Conservation (phyloP, 2,797 vertebrate species). For the Myotis findleyi region DNA sequence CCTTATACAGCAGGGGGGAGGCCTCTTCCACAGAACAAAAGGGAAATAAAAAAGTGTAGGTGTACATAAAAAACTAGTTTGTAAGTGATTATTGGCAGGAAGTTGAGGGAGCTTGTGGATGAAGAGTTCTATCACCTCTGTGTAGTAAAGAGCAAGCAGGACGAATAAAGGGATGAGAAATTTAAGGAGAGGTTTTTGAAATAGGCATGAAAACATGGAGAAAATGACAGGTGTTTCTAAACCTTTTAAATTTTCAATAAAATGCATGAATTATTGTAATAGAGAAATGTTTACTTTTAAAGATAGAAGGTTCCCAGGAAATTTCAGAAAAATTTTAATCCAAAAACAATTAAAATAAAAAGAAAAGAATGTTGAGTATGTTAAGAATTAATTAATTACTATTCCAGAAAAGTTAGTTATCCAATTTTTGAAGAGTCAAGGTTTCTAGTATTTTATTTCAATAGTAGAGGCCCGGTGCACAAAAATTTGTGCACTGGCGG, state of each 20-base stretch:
- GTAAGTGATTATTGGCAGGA: neutral
- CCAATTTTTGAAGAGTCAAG: neutral
- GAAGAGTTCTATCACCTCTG: neutral
- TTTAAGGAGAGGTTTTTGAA: neutral
- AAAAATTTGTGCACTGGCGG: too few species aligned
- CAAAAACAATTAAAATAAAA: constrained; percentile 1
- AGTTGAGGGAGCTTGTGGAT: neutral
- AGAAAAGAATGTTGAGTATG: neutral
- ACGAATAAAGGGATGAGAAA: neutral
- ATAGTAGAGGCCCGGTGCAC: neutral
- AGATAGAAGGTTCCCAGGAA: neutral
- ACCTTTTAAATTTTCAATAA: constrained; percentile 16
- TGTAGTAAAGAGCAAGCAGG: neutral
- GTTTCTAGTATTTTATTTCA: neutral
- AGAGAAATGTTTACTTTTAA: neutral
- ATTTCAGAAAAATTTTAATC: neutral
- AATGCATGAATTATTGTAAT: neutral
- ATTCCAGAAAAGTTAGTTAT: neutral
- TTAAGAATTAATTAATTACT: neutral
- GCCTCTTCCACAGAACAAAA: neutral
- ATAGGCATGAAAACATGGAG: neutral
- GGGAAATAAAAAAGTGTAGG: neutral
- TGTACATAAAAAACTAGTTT: neutral
- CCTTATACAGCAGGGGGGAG: neutral
- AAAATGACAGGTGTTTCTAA: neutral